Conservation (phyloP, 2,888 invertebrate species). For the Mythimna ferrago region DNA sequence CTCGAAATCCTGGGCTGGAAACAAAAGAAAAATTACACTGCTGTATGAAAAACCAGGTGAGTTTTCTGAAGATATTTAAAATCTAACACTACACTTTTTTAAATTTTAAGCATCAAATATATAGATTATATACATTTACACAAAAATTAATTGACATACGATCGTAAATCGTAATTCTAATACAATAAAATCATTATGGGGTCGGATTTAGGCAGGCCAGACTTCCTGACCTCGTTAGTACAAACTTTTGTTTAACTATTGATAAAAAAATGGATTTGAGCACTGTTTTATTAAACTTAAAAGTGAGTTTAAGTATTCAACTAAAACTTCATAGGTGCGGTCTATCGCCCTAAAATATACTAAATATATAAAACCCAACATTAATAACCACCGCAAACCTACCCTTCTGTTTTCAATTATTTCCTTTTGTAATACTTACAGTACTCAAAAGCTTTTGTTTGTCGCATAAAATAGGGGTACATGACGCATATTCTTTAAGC, state of each 20-base stretch:
- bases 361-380: background rate
- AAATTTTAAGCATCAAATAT: no score
- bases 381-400: background rate
- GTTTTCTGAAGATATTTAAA: background rate
- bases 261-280: background rate
- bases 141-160: background rate
- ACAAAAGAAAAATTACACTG: slow-evolving; percentile 7
- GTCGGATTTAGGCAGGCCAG: background rate
- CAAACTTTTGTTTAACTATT: background rate
- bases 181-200: background rate
- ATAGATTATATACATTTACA: background rate
- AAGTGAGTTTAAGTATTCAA: background rate
- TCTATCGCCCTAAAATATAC: background rate
- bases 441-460: slow-evolving; percentile 28
- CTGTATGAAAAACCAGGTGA: background rate
- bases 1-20: slow-evolving; percentile 16
- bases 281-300: background rate
- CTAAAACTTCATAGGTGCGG: background rate
- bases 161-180: slow-evolving; percentile 13
- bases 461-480: slow-evolving; percentile 75
- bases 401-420: slow-evolving; percentile 7
- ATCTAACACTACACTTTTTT: background rate
- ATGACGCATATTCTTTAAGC: slow-evolving; percentile 79
- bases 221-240: slow-evolving; percentile 2
- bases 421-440: slow-evolving; percentile 48